Conservation (phyloP, 2,113 vertebrate species). For the Bostrychus sinensis region DNA sequence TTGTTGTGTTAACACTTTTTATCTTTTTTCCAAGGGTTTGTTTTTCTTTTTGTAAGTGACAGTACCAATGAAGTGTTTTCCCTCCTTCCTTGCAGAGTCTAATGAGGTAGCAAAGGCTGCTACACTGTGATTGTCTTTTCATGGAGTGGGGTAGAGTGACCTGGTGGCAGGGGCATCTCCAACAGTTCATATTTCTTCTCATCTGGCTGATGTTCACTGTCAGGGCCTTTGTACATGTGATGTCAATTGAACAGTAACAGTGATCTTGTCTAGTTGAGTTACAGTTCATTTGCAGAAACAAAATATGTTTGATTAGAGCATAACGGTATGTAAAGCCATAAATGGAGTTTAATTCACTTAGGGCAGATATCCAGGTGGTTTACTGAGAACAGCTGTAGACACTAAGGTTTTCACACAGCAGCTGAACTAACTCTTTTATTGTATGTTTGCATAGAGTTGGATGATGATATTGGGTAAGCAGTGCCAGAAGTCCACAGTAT, state of each 20-base stretch:
- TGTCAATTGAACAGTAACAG: conserved; percentile 41
- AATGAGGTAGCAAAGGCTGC: conserved; percentile 66
- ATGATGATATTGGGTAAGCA: background rate
- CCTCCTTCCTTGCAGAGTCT: conserved; percentile 36
- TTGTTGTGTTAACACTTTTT: conserved; percentile 56
- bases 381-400: background rate
- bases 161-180: conserved; percentile 40
- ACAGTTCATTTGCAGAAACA: conserved; percentile 51
- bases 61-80: conserved; percentile 67
- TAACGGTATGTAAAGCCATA: conserved; percentile 41
- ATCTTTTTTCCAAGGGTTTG: conserved; percentile 54
- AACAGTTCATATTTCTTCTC: conserved; percentile 1
- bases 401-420: conserved; percentile 4
- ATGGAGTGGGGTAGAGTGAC: conserved; percentile 5
- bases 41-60: conserved; percentile 65
- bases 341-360: conserved; percentile 3
- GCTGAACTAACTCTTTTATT: background rate
- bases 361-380: conserved; percentile 4
- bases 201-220: conserved; percentile 31
- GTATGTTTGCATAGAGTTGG: conserved; percentile 3
- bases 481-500: conserved; percentile 17
- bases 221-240: conserved; percentile 38
- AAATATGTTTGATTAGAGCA: too few relatives aligned
- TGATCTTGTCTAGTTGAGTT: conserved; percentile 58
- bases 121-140: conserved; percentile 66